These are phyloP conservation scores for Turritopsis dohrnii DNA, from an alignment of 30 jellyfish, hydroid and myxozoan species.

Conservation along the genomic window DNA sequence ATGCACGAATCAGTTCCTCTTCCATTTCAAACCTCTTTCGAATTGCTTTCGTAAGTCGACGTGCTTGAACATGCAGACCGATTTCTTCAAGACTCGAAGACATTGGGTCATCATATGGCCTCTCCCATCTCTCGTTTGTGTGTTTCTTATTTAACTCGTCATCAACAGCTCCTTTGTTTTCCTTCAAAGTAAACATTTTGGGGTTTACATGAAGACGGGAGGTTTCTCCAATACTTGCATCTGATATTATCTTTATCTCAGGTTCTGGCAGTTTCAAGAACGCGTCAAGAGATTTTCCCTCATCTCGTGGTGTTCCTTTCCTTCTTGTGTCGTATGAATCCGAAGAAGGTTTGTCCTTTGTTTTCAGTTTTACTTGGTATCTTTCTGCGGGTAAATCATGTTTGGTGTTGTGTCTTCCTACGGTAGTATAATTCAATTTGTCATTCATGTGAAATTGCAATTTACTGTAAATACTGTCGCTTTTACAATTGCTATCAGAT, in stretches of 20 bases:
- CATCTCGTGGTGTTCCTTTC: too few species aligned
- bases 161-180: background rate
- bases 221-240: background rate
- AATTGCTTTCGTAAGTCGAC: background rate
- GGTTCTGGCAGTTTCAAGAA: background rate
- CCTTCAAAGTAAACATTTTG: background rate
- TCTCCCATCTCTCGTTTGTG: background rate
- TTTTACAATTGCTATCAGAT: background rate
- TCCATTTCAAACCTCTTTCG: background rate
- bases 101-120: background rate
- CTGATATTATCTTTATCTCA: background rate
- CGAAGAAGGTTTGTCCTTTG: background rate
- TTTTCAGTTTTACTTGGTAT: background rate
- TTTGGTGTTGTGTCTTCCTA: background rate
- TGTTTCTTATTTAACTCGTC: background rate
- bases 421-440: background rate
- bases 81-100: background rate
- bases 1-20: slow-evolving; percentile 2
- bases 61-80: background rate
- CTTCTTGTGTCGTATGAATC: too few species aligned
- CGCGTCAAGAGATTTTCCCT: too few species aligned
- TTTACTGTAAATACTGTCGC: slow-evolving; percentile 6
- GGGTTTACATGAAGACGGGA: background rate
- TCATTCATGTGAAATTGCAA: background rate
- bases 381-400: background rate